Evolutionary conservation across 2,113 vertebrate genomes (phyloP), one percentile per base, ranked within the genome.

Genomic region (Saguinus midas): DNA sequence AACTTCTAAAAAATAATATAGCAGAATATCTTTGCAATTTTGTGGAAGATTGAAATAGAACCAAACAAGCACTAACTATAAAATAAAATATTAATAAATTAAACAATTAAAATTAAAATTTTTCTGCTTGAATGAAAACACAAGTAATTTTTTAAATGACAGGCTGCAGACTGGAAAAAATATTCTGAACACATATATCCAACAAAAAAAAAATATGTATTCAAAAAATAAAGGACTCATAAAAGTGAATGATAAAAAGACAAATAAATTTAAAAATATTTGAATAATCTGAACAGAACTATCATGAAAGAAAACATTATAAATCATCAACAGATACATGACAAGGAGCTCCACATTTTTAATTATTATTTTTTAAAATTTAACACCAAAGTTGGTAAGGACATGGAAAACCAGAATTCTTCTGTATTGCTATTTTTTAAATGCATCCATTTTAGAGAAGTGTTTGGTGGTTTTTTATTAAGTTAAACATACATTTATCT

Each of bases 71-170:
- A 58, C 1, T 52, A 81, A 48, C 4, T 4, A 66, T 43, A 50
- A 82, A 61, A 58, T 7, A 52, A 93, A 84, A 73, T 90, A 57
- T 50, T 37, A 61, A 79, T 48, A 90, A 29, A 84, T 68, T 86
- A 72, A 76, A 64, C 21, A 95, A 96, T 86, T 84, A 96, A 96
- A 70, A 75, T 48, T 87, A 76, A 43, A 87, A 50, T 2, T 79
- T n/a, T 37, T 27, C 43, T 50, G 20, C 2, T 66, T 66, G 58
- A 64, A 32, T 64, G 27, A 29, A 64, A 64, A 27, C 10, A 70
- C 82, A 76, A 79, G 5, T 45, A 64, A 52, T 48, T 96, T 96
- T 52, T 52, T 43, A 94, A 95, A 64, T 40, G 8, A 61, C 27
- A 96, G 58, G 1, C 1, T 95, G 43, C 13, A 37, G 27, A 55